Conservation (phyloP, 2,888 invertebrate species). For the Diogma glabrata region DNA sequence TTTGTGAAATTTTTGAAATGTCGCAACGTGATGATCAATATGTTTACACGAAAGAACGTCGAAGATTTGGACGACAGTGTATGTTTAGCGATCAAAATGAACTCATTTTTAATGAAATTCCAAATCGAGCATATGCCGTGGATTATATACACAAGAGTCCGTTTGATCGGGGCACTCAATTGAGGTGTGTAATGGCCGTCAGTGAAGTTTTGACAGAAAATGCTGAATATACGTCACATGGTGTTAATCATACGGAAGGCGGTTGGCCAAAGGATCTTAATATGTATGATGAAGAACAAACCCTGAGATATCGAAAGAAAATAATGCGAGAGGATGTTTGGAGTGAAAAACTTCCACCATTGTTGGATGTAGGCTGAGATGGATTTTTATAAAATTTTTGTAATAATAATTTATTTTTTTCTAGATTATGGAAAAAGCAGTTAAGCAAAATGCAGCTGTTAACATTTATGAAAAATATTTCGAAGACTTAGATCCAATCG, state of each 20-base stretch:
- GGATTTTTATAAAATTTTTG: no score
- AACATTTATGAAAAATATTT: constrained; percentile 90
- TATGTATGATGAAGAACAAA: constrained; percentile 73
- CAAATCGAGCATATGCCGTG: constrained; percentile 43
- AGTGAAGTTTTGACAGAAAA: constrained; percentile 35
- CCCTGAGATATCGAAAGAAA: constrained; percentile 62
- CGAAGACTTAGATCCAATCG: constrained; percentile 57
- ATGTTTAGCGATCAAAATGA: constrained; percentile 58
- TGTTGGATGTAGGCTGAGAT: no score
- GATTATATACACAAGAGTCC: constrained; percentile 49
- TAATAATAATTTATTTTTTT: no score
- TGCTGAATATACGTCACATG: constrained; percentile 44
- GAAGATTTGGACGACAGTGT: constrained; percentile 58
- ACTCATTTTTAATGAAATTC: constrained; percentile 49
- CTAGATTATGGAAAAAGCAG: constrained; percentile 55
- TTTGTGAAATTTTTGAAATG: background rate
- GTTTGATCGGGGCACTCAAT: constrained; percentile 50
- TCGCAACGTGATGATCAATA: constrained; percentile 23
- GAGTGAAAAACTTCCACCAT: background rate
- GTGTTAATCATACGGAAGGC: constrained; percentile 84
- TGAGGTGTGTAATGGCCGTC: constrained; percentile 39
- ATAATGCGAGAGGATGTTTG: constrained; percentile 89
- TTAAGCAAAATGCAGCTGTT: constrained; percentile 85
- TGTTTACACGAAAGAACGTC: constrained; percentile 55
- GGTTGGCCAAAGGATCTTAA: constrained; percentile 96